Base-by-base conservation (phyloP, 2,888 invertebrate genomes). In the Euplexia lucipara region DNA sequence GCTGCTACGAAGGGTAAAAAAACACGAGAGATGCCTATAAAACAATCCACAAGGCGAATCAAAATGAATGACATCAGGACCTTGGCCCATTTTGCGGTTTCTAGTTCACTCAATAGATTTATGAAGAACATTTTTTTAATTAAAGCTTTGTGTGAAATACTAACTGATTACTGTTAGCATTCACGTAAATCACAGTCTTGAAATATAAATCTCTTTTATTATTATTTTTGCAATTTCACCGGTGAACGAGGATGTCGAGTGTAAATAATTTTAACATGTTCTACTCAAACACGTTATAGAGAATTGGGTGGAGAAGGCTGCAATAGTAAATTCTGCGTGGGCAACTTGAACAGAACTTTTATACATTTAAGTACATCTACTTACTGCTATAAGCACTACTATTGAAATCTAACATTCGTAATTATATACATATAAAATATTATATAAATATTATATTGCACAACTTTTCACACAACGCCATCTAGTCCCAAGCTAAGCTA, bases 11-110 rank as follows among this genome's bases (percentile, higher is more conserved):
- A 77, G 75, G 79, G 73, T 73, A 75, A 47, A 42, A 79, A 64
- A 74, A 78, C 68, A 78, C 37, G 56, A n/a, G 56, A 54, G 70
- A 62, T 73, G 60, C 52, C 74, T 75, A 76, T 74, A 77, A 86
- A 86, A 86, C 86, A 87, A 85, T 87, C 69, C 70, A 79, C 87
- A 85, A 88, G 83, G 89, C 83, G 70, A 87, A 84, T 86, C 81
- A 65, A 75, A 83, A 86, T 85, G 83, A 82, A 87, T 87, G 82
- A 70, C 69, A 80, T 75, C 59, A 48, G 75, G 78, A 71, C 90
- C 90, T 88, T 87, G 90, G 75, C 85, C 90, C 78, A 85, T 87
- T 86, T 90, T 63, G 75, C 71, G 68, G 72, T 71, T 79, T 74
- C 61, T 60, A n/a, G 53, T 66, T 47, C 47, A 20, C 53, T 16